Evolutionary conservation across 2,113 vertebrate species (phyloP), one percentile per base, ranked within the genome.

Genomic region (Sphaerodactylus townsendi): DNA sequence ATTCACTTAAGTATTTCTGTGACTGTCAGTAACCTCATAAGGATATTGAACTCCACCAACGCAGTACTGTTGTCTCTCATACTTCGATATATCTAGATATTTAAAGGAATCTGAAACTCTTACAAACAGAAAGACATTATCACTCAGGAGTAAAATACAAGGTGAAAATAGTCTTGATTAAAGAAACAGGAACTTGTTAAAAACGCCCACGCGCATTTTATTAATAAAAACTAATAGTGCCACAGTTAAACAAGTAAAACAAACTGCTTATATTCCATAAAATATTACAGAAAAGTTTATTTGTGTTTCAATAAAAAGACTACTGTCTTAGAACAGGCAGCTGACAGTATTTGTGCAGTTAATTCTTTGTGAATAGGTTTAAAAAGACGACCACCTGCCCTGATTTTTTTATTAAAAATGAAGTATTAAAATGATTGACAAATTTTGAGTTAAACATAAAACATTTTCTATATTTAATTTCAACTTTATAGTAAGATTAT

Each of bases 401-500:
- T 93, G 94, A 94, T 95, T 95, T 95, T 88, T 95, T 92, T 95
- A 96, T 96, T 96, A 97, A 96, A 97, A 96, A 96, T 94, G 94
- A 96, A 96, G 95, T 96, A 96, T 96, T 96, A 95, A 96, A 96
- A 96, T 92, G 94, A 97, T 95, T 96, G 96, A 97, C 96, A 97
- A 96, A 96, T 97, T 96, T 94, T 95, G 94, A 95, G 96, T 95
- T 97, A 96, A 95, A 95, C 95, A 98, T 99, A 98, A 98, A 99
- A 99, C 97, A 98, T 98, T 98, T 96, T 97, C 97, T 98, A 98
- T 98, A 98, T 98, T 99, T 98, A 98, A 98, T 99, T 98, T 97
- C 96, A 98, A 98, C 97, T 97, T 98, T 98, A 98, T 98, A 98
- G 98, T 98, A 99, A 62, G 98, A 98, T 98, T 98, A 98, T 96